These are phyloP conservation scores for Percopsis omiscomaycus DNA, from an alignment of 2,797 vertebrate species.

Conservation along the genomic window DNA sequence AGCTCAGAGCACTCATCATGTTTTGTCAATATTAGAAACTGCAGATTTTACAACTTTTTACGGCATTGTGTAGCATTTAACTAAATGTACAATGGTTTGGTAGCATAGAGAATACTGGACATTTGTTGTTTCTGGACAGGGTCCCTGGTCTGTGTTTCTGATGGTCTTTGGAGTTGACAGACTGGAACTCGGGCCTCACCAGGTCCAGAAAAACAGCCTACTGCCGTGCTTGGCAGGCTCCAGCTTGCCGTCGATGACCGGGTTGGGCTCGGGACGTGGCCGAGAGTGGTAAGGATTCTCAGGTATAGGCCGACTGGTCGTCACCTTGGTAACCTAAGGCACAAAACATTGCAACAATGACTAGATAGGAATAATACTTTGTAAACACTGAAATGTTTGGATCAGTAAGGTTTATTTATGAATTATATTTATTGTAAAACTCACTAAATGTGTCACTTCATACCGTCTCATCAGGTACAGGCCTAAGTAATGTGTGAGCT, in stretches of 20 bases:
- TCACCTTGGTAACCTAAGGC: slow-evolving; percentile 93
- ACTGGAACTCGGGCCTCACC: slow-evolving; percentile 67
- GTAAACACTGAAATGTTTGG: not conserved
- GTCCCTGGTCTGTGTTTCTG: slow-evolving; percentile 33
- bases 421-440: too few relatives aligned
- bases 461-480: too few relatives aligned
- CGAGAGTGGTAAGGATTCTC: slow-evolving; percentile 91
- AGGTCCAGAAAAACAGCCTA: slow-evolving; percentile 88
- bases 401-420: too few relatives aligned
- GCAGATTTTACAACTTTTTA: too few relatives aligned
- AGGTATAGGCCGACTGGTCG: slow-evolving; percentile 85
- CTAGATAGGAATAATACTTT: not conserved
- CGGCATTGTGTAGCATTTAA: too few relatives aligned
- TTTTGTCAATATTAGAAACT: too few relatives aligned
- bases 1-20: too few relatives aligned
- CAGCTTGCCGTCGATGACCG: slow-evolving; percentile 80
- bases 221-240: slow-evolving; percentile 86
- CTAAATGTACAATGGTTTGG: not conserved
- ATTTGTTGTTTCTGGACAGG: slow-evolving; percentile 49
- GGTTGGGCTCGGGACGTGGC: slow-evolving; percentile 86
- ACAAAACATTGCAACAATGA: not conserved
- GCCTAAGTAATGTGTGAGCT: too few relatives aligned
- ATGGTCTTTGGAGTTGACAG: slow-evolving; percentile 21
- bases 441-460: too few relatives aligned
- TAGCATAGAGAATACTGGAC: slow-evolving; percentile 2